Base-by-base conservation (phyloP, 2,888 invertebrate genomes). In the Sphecodes monilicornis region DNA sequence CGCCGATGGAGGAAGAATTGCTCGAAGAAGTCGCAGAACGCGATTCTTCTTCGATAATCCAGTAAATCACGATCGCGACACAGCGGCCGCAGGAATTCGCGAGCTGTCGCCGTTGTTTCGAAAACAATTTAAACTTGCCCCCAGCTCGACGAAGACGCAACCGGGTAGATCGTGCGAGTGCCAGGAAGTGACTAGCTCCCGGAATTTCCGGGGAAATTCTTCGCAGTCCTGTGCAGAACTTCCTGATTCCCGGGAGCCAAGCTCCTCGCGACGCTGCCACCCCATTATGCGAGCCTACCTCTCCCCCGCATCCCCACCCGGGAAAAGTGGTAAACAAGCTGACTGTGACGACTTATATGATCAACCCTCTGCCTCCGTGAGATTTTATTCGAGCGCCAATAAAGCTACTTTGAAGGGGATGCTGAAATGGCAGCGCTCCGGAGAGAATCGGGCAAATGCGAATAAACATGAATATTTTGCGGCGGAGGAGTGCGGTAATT, bases 41-140 rank as follows among this genome's bases (percentile, higher is more conserved):
- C 26, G 26, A 16, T 16, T 60, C 60, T 66, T 36, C 32, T 22
- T 73, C 68, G 54, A 78, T 57, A 11, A 13, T 29, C 26, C 22
- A 29, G 60, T 6, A 16, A 29, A 60, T 60, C 60, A 16, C 29
- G 60, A 60, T 60, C 60, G 50, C 50, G 50, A 22, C 22, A 50
- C 22, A 16, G 60, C n/a, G 29, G 16, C 60, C 60, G 60, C 60
- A 29, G 74, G 80, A 79, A 64, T 60, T 75, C 36, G 26, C 75
- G 36, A 16, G 46, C 66, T 32, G 46, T 36, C 36, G 66, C 46
- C 64, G 72, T 69, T 84, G 80, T 89, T 90, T 89, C 83, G 82
- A 85, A 87, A 90, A 89, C 89, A 90, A 90, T 90, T 90, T 90
- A 89, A 90, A 90, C 88, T 90, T 90, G 41, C 50, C 72, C 50